These are phyloP conservation scores for Typhlichthys eigenmanni DNA, from an alignment of 2,797 vertebrate species.

Conservation along the genomic window DNA sequence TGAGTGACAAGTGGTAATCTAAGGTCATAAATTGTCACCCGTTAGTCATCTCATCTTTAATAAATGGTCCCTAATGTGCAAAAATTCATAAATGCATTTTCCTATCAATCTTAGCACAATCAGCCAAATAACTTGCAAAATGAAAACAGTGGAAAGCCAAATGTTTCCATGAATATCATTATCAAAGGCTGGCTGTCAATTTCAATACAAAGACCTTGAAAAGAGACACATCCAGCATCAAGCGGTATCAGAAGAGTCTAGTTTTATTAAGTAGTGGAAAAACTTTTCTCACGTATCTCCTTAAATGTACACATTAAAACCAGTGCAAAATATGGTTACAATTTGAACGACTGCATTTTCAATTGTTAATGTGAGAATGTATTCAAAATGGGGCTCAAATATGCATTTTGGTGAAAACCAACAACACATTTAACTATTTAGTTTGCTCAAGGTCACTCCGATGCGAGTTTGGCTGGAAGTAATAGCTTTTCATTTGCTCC, in stretches of 20 bases:
- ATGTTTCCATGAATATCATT: constrained; percentile 69
- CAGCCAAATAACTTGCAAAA: constrained; percentile 44
- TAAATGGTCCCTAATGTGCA: constrained; percentile 35
- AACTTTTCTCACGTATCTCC: constrained; percentile 1
- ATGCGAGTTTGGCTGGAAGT: constrained; percentile 7
- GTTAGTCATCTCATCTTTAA: constrained; percentile 36
- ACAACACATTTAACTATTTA: too few species aligned
- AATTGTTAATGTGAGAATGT: too few species aligned
- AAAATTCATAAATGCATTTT: constrained; percentile 48
- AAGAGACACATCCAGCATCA: constrained; percentile 21
- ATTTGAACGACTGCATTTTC: not conserved
- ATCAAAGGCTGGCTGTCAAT: constrained; percentile 37
- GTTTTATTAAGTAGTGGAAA: constrained; percentile 15
- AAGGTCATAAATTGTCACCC: constrained; percentile 28
- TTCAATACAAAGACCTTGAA: constrained; percentile 42
- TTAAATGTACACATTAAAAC: not conserved
- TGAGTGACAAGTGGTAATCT: constrained; percentile 12
- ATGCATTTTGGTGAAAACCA: too few species aligned
- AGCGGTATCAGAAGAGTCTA: constrained; percentile 3
- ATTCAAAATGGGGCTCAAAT: too few species aligned
- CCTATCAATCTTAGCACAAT: constrained; percentile 46
- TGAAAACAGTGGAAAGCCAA: constrained; percentile 45
- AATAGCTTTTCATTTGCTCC: constrained; percentile 30
- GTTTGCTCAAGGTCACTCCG: too few species aligned
- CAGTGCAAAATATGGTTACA: not conserved